These are phyloP conservation scores for Silurus meridionalis DNA, from an alignment of 2,113 vertebrate species.

Conservation along the genomic window DNA sequence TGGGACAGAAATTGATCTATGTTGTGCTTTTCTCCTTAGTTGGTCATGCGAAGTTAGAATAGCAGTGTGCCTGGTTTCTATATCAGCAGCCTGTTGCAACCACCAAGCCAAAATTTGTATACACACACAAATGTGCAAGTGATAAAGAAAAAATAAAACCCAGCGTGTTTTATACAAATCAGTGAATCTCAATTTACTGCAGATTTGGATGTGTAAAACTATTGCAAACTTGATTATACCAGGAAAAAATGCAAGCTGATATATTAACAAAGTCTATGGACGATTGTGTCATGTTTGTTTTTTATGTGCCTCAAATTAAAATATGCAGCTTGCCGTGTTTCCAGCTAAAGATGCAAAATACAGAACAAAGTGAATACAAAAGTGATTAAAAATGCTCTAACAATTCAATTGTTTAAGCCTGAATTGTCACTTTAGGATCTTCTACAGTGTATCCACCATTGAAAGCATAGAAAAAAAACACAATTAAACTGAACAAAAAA, in stretches of 20 bases:
- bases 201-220: neutral
- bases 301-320: neutral
- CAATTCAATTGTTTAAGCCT: neutral
- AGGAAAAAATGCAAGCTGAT: neutral
- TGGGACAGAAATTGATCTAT: constrained; percentile 56
- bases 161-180: neutral
- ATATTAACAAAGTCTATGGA: neutral
- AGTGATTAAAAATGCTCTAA: neutral
- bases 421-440: neutral
- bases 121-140: neutral
- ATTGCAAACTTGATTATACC: neutral
- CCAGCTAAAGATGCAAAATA: neutral
- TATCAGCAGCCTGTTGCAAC: constrained; percentile 20
- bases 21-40: constrained; percentile 58
- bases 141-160: neutral
- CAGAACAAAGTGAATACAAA: neutral
- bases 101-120: constrained; percentile 11
- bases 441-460: neutral
- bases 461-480: neutral
- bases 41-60: constrained; percentile 65
- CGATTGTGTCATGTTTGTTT: neutral
- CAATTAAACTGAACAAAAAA: neutral
- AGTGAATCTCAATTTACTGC: neutral
- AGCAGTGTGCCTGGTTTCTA: constrained; percentile 35
- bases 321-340: neutral